Base-by-base conservation (phyloP, 2,888 invertebrate genomes). In the Dynastes tityus region DNA sequence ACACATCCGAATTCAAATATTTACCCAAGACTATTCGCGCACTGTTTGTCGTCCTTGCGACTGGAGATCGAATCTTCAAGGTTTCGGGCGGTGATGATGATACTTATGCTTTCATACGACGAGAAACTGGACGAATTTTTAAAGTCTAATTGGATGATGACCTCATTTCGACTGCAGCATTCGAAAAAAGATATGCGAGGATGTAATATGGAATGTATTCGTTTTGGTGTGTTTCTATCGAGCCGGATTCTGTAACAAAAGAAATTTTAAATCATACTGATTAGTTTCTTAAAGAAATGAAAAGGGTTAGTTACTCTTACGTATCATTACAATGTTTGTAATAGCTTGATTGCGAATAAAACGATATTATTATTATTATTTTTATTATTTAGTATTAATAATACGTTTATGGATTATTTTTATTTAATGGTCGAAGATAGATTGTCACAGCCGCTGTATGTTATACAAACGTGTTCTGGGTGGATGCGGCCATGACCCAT, bases 141-240 rank as follows among this genome's bases (percentile, higher is more conserved):
- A 61, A 61, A 74, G 63, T 74, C 73, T 61, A 74, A 74, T 74
- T 61, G 37, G 61, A 55, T 55, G 45, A 58, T 58, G 73, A 74
- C 73, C 63, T 74, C 73, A 74, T 74, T 74, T 49, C n/a, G 49
- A 3, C 61, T n/a, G 29, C 68, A 8, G 27, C 61, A 61, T 61
- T 73, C 40, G 61, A 61, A 74, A 74, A 58, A 58, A 55, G 5
- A 37, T 32, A 37, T 37, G 32, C 32, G 5, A 37, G 71, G 16
- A 58, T 55, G 53, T 32, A 1, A 40, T 40, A 40, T 11, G 55
- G 22, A 53, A 53, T 53, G 16, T 16, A 58, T 58, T 58, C 22
- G 55, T 58, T 9, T 53, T 53, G 13, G 53, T 16, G 13, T 22
- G n/a, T 53, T 16, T 45, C 8, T 1, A 11, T 8, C 2, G 45